Evolutionary conservation across 1,140 invertebrate species (phyloP).

Genomic region (Temnothorax nylanderi): DNA sequence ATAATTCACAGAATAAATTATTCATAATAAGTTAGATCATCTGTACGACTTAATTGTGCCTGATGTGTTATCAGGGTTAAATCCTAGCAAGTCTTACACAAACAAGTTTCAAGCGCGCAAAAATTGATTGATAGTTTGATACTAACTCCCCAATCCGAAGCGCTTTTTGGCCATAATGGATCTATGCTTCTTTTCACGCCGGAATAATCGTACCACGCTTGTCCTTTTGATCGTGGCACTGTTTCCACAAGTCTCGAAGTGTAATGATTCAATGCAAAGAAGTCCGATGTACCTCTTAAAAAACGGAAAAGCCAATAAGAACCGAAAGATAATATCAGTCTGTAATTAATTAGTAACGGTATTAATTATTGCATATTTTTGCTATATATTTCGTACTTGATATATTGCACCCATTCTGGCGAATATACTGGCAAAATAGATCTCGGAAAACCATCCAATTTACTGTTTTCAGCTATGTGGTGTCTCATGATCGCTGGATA

Average conservation of each 20-base stretch:
- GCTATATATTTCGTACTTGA: slow-evolving; percentile 68
- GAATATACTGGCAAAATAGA: slow-evolving; percentile 86
- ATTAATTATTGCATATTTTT: background rate
- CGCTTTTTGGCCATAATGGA: slow-evolving; percentile 75
- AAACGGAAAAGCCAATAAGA: background rate
- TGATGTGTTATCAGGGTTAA: slow-evolving; percentile 21
- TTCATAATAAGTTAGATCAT: slow-evolving; percentile 51
- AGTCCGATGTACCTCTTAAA: slow-evolving; percentile 84
- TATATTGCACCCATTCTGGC: slow-evolving; percentile 83
- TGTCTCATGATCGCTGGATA: slow-evolving; percentile 87
- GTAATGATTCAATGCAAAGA: slow-evolving; percentile 88
- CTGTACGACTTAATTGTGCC: slow-evolving; percentile 42
- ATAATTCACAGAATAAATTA: slow-evolving; percentile 49
- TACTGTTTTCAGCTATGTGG: slow-evolving; percentile 86
- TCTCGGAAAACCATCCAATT: slow-evolving; percentile 83
- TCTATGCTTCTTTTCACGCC: slow-evolving; percentile 67
- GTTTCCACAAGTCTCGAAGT: slow-evolving; percentile 79
- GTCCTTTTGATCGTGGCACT: slow-evolving; percentile 68
- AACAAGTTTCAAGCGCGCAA: slow-evolving; percentile 10
- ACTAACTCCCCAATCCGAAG: slow-evolving; percentile 67
- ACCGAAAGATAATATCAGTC: background rate
- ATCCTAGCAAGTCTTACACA: background rate
- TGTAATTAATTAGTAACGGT: background rate
- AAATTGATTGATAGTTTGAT: slow-evolving; percentile 44
- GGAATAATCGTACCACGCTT: slow-evolving; percentile 74